Percentiles rank a stretch among this genome's conserved stretches.
Conservation (phyloP, 2,888 invertebrate genomes). For the Mythimna loreyi region DNA sequence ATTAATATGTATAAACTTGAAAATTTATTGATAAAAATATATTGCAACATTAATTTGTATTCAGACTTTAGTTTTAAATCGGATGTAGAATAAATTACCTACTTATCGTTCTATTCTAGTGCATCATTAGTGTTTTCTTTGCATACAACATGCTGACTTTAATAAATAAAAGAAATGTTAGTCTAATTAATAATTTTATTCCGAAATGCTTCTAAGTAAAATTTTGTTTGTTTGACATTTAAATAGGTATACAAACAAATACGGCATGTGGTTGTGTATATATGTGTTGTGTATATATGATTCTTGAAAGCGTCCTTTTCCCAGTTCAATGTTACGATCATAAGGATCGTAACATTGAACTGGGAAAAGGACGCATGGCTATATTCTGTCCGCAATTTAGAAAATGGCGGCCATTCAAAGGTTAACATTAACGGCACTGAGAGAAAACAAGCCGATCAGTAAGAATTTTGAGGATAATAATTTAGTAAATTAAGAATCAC, state of each 20-base stretch:
- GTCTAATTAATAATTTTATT: neutral
- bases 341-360: too few relatives aligned
- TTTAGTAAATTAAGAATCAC: slow-evolving; percentile 34
- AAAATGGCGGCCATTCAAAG: slow-evolving; percentile 15
- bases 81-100: slow-evolving; percentile 22
- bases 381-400: neutral
- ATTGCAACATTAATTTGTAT: slow-evolving; percentile 3
- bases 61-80: slow-evolving; percentile 2
- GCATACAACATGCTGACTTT: neutral
- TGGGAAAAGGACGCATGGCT: too few relatives aligned
- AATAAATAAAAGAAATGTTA: too few relatives aligned
- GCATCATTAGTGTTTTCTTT: neutral
- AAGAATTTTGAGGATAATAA: slow-evolving; percentile 34
- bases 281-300: neutral
- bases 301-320: neutral
- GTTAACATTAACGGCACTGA: neutral
- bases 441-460: slow-evolving; percentile 19
- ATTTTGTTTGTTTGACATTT: neutral
- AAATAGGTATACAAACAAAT: neutral
- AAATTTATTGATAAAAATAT: slow-evolving; percentile 7
- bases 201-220: neutral
- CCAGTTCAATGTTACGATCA: neutral
- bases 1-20: slow-evolving; percentile 42
- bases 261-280: neutral
- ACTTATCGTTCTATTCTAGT: slow-evolving; percentile 4